Evolutionary conservation across 2,113 vertebrate species (phyloP).

Genomic region (Prinia subflava): DNA sequence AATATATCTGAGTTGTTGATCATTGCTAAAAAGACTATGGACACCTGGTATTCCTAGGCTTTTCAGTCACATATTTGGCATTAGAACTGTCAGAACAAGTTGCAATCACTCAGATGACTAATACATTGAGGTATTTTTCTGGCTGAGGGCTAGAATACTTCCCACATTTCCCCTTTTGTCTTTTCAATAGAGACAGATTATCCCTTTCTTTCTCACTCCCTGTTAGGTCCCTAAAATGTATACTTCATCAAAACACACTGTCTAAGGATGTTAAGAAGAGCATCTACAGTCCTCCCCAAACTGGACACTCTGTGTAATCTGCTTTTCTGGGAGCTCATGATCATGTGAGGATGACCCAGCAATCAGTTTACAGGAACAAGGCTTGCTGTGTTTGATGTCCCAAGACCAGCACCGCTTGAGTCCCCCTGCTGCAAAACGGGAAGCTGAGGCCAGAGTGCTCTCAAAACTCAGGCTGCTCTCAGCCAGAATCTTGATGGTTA

Average conservation of each 20-base stretch:
- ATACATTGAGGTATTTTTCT: conserved; percentile 1
- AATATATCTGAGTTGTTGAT: not conserved
- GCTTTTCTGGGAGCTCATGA: not conserved
- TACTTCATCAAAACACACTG: not conserved
- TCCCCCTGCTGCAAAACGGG: not conserved
- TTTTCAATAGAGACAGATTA: not conserved
- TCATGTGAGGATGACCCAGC: not conserved
- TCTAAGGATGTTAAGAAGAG: not conserved
- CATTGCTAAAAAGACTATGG: not conserved
- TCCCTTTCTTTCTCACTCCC: not conserved
- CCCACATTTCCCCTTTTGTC: not conserved
- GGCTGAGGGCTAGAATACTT: not conserved
- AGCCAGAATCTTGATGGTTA: not conserved
- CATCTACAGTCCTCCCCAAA: not conserved
- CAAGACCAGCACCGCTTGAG: not conserved
- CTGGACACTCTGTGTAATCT: not conserved
- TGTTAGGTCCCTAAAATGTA: not conserved
- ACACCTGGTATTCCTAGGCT: not conserved
- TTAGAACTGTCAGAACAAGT: not conserved
- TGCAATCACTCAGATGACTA: not conserved
- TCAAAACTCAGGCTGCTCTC: not conserved
- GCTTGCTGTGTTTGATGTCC: not conserved
- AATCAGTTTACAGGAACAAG: not conserved
- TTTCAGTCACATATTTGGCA: not conserved
- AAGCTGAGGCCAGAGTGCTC: not conserved